Evolutionary conservation across 2,797 vertebrate species (phyloP), one percentile per base, ranked within the genome.

Genomic region (Morus bassanus): DNA sequence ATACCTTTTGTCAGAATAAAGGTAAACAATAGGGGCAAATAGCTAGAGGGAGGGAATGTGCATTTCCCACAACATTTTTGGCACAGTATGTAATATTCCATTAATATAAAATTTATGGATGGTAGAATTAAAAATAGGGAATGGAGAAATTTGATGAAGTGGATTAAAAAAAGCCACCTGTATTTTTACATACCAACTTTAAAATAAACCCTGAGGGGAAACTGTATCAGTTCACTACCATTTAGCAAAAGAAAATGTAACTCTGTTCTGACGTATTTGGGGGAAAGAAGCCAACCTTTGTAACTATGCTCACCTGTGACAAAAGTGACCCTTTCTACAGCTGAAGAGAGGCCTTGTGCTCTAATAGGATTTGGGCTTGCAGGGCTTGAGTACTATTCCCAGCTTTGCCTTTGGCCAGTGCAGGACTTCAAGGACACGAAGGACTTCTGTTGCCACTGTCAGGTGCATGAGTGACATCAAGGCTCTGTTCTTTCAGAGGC

Each of bases 401-500:
- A 77, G 79, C 84, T 61, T 35, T 85, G 45, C 68, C 76, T 93
- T 86, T 90, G 68, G 74, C 37, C 43, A 24, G 54, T 56, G 72
- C 50, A 68, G 80, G 45, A 22, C 57, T 93, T 83, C 27, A 73
- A 18, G 85, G 89, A 84, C 25, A 1, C 83, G 31, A 43, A 6
- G 60, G 63, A 51, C 84, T 86, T 64, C 33, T 50, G 31, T 35
- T 82, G 72, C 64, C 59, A n/a, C 68, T 85, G 81, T 89, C 50
- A 80, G 79, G 75, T 91, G 51, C 53, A 22, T 2, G 75, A 88
- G 60, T 95, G 94, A 94, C 89, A 80, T 91, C 79, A 88, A 70
- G 28, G 68, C 82, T 74, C 63, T 92, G 83, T 86, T 87, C 46
- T 91, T 85, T 45, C 3, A 3, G 86, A 76, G 43, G 59, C 48